Conservation (phyloP, 2,797 vertebrate genomes). For the Scolopax bukidnonensis region DNA sequence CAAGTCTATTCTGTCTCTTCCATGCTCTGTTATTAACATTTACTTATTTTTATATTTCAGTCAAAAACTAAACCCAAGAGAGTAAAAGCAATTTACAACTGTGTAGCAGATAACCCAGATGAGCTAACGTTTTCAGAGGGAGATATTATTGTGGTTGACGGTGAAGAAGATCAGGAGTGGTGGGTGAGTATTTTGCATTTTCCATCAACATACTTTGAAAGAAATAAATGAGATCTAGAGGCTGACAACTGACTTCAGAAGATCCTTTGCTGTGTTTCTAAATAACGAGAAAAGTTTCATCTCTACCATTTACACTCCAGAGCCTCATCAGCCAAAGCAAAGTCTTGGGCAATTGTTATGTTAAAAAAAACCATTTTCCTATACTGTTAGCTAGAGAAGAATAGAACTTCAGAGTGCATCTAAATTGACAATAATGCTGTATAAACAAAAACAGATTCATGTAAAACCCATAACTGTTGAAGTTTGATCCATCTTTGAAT, state of each 20-base stretch:
- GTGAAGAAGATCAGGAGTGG: constrained; percentile 99
- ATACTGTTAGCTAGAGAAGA: background rate
- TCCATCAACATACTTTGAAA: background rate
- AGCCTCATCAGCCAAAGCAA: background rate
- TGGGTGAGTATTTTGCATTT: constrained; percentile 89
- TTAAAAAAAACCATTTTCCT: background rate
- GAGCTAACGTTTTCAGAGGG: constrained; percentile 98
- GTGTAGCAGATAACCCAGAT: constrained; percentile 94
- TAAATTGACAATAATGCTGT: background rate
- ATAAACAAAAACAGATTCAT: background rate
- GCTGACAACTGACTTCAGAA: background rate
- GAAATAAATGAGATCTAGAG: background rate
- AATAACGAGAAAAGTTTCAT: background rate
- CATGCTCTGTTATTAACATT: background rate
- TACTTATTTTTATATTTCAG: constrained; percentile 70
- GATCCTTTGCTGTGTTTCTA: background rate
- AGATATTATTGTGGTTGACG: constrained; percentile 95
- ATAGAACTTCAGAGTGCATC: background rate
- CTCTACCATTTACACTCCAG: background rate
- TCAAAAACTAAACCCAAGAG: constrained; percentile 91
- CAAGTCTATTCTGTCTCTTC: background rate
- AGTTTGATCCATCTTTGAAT: background rate
- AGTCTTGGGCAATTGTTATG: background rate
- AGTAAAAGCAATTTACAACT: constrained; percentile 98
- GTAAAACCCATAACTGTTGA: background rate